Evolutionary conservation across 2,888 invertebrate species (phyloP).

Genomic region (Baccha elongata): DNA sequence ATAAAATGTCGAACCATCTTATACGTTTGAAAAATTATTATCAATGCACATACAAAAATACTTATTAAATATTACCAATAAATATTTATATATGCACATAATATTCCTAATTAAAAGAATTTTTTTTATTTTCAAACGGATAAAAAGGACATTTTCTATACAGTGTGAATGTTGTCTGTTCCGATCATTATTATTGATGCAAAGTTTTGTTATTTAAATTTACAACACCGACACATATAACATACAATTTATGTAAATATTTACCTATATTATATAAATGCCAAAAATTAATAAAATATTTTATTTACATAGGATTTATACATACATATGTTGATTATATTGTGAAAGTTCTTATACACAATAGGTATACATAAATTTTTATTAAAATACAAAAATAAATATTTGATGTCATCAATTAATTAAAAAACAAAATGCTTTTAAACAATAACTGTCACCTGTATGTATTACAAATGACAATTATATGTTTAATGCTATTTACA

Average conservation of each 20-base stretch:
- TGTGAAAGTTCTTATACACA: too few species aligned
- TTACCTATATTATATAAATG: too few species aligned
- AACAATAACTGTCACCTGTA: slow-evolving; percentile 56
- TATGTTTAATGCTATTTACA: slow-evolving; percentile 38
- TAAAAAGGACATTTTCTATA: background rate
- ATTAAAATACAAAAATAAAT: background rate
- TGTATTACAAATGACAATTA: slow-evolving; percentile 54
- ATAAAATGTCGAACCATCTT: background rate
- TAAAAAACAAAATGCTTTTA: too few species aligned
- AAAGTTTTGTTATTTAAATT: too few species aligned
- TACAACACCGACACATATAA: slow-evolving; percentile 8
- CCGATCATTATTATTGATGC: too few species aligned
- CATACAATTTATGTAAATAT: too few species aligned
- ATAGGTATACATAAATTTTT: too few species aligned
- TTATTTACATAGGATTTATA: too few species aligned
- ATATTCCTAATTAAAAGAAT: background rate
- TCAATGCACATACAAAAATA: slow-evolving; percentile 12
- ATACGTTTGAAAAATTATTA: background rate
- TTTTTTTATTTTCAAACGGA: background rate
- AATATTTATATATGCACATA: slow-evolving; percentile 24
- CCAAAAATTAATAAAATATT: too few species aligned
- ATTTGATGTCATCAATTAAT: too few species aligned
- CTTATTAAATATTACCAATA: slow-evolving; percentile 12
- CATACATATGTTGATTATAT: background rate
- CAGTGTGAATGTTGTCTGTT: too few species aligned